Evolutionary conservation across 2,113 vertebrate species (phyloP).

Genomic region (Theropithecus gelada): DNA sequence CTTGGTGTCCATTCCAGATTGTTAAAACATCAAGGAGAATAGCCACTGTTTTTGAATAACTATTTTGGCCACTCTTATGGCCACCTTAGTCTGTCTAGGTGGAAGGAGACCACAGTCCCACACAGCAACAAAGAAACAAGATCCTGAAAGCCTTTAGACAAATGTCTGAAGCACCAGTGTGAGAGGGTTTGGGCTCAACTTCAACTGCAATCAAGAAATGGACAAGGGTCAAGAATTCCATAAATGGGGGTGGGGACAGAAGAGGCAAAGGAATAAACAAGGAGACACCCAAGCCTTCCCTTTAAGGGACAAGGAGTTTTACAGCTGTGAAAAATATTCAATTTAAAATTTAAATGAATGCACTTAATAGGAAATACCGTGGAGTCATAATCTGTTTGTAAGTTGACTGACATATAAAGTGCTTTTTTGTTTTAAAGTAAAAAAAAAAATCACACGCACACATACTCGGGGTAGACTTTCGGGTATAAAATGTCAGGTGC

Average conservation of each 20-base stretch:
- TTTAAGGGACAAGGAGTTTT: slow-evolving; percentile 8
- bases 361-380: slow-evolving; percentile 78
- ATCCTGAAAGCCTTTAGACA: not conserved
- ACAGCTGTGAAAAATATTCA: slow-evolving; percentile 42
- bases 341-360: slow-evolving; percentile 80
- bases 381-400: slow-evolving; percentile 80
- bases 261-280: not conserved
- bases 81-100: not conserved
- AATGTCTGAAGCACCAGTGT: not conserved
- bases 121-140: not conserved
- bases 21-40: not conserved
- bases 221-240: not conserved
- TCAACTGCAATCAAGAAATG: not conserved
- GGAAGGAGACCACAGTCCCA: not conserved
- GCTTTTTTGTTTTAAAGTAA: slow-evolving; percentile 84
- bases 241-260: not conserved
- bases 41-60: not conserved
- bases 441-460: slow-evolving; percentile 62
- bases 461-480: slow-evolving; percentile 78
- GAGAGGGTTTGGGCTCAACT: not conserved
- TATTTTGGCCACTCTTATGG: not conserved
- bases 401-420: slow-evolving; percentile 83
- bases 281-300: not conserved
- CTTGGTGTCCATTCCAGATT: slow-evolving; percentile 10
- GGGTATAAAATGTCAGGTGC: slow-evolving; percentile 91